A percentile compares a stretch with the other conserved stretches of the same genome.
Evolutionary conservation across 2,888 invertebrate species (phyloP).

Genomic region (Drosophila niveifrons): DNA sequence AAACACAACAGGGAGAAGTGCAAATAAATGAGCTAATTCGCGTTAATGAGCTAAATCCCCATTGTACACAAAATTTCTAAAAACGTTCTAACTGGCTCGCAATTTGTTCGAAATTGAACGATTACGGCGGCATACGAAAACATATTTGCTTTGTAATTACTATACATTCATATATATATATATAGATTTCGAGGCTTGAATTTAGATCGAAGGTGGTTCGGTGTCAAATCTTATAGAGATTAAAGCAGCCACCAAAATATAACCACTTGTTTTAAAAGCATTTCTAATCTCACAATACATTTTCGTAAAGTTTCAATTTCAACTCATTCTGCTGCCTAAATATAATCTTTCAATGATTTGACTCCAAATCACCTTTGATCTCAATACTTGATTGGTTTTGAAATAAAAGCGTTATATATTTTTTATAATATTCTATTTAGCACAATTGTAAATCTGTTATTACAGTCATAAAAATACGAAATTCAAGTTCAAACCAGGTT

Average conservation of each 20-base stretch:
- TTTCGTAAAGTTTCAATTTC: too few relatives aligned
- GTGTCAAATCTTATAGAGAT: background rate
- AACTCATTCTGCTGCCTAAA: too few relatives aligned
- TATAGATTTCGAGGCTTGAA: background rate
- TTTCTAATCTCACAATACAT: too few relatives aligned
- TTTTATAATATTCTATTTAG: background rate
- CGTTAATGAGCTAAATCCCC: slow-evolving; percentile 35
- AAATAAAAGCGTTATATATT: background rate
- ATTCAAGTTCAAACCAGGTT: slow-evolving; percentile 1
- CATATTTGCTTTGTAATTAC: slow-evolving; percentile 13
- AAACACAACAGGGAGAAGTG: slow-evolving; percentile 8
- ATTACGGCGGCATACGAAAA: background rate
- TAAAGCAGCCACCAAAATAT: too few relatives aligned
- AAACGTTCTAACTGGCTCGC: slow-evolving; percentile 3
- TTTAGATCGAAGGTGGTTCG: background rate
- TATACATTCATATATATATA: background rate
- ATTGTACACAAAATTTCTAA: slow-evolving; percentile 4
- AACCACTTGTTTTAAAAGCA: too few relatives aligned
- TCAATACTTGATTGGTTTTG: background rate
- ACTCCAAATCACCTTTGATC: too few relatives aligned
- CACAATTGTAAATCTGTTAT: slow-evolving; percentile 5
- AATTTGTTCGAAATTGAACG: background rate
- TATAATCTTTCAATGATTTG: too few relatives aligned
- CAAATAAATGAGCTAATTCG: slow-evolving; percentile 48
- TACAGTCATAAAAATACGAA: background rate